Base-by-base conservation (phyloP, 2,888 invertebrate species). In the Lingula anatina region DNA sequence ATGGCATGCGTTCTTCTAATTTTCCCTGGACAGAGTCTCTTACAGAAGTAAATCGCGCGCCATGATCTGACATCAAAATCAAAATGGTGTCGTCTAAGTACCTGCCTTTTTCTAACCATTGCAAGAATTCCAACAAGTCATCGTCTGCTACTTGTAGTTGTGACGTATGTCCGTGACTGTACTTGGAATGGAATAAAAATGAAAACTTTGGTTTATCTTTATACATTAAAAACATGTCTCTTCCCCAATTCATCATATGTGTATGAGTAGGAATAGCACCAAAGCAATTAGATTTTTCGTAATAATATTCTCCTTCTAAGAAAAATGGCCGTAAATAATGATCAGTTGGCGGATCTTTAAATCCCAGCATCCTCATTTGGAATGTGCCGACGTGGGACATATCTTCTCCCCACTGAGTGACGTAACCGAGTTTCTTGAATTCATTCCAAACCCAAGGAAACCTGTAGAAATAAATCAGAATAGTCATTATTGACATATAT, bases 61-160 rank as follows among this genome's bases (percentile, higher is more conserved):
- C 95, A 74, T 96, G 95, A 77, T 95, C 95, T 5, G 91, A 88
- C 89, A 94, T 90, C 5, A 94, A 72, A 47, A 95, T 84, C 0
- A 95, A 77, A 57, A 95, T 70, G 0, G 93, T 89, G 62, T 90
- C 84, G 52, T 91, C 85, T 23, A 91, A 77, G 31, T 83, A 77
- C 0, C 85, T 85, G 1, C 80, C 80, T 2, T 79, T 69, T 44
- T 68, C 53, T 24, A 91, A 76, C 31, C 81, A 76, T 41, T 79
- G 78, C 18, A 93, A 71, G 50, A 77, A 68, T 1, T 64, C 52
- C 25, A 59, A 48, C 0, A 89, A 73, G 69, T 89, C 89, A 0
- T 85, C 81, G 70, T 93, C 93, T 0, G 86, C 88, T 0, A 83
- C 83, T 2, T 86, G 85, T 0, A 84, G 83, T 62, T 85, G 80